Evolutionary conservation across 1,140 invertebrate genomes (phyloP), one percentile per base, ranked within the genome.

Genomic region (Halictus rubicundus): DNA sequence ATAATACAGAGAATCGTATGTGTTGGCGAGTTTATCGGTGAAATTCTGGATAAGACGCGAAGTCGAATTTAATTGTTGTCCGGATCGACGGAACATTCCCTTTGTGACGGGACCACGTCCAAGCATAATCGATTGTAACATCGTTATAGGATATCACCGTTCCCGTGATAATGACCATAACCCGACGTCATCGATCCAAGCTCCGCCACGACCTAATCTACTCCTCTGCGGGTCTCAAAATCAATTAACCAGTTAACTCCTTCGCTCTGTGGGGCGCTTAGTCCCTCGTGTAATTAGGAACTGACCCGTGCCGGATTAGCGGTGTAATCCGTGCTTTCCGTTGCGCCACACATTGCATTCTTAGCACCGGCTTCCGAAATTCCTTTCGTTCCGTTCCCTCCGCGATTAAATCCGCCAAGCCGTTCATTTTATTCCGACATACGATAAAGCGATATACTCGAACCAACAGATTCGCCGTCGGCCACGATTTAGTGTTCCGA

Each of bases 241-340:
- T 87, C 84, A 87, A 87, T 87, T 87, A 86, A 79, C 81, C 81
- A 83, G 73, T 87, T 81, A 87, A 81, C 78, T 66, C 64, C 60
- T 65, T 57, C 71, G 27, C 59, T 80, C 57, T 71, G 46, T 46
- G 54, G 71, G 63, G 52, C 23, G 64, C 64, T 72, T 63, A 52
- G 68, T 84, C 64, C 75, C 60, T 70, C 54, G 32, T 70, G 75
- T 82, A 84, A 86, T 87, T 87, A 84, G 71, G 71, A 80, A 68
- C 52, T 79, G 78, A 74, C 64, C 78, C 42, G 52, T 68, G 23
- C 70, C 25, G 63, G 39, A 68, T 79, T 79, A 52, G 10, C n/a
- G 19, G 16, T 66, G 61, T 68, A 74, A 66, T 79, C 78, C n/a
- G 7, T n/a, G 70, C 23, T 68, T 73, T 49, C 70, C 42, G 63